These are phyloP conservation scores for Callopanchax toddi DNA, from an alignment of 2,113 vertebrate species.

Conservation along the genomic window DNA sequence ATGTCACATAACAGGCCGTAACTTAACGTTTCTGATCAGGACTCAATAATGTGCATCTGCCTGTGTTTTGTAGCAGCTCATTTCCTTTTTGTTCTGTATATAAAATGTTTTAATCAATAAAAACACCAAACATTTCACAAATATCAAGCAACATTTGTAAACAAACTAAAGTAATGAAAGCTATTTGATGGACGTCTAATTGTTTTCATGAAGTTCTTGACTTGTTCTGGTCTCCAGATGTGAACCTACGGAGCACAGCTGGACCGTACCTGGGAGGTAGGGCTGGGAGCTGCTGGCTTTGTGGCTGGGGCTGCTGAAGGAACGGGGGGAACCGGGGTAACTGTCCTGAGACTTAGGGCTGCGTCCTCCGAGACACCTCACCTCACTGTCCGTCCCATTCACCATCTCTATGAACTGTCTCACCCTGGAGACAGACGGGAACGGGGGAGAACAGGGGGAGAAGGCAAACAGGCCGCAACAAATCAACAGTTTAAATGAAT, in stretches of 20 bases:
- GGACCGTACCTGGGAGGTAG: slow-evolving; percentile 84
- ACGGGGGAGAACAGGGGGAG: background rate
- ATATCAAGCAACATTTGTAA: too few relatives aligned
- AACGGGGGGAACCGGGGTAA: slow-evolving; percentile 91
- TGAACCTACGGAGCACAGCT: background rate
- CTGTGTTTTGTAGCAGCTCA: too few relatives aligned
- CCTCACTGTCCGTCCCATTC: slow-evolving; percentile 98
- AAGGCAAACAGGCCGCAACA: background rate
- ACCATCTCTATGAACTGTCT: slow-evolving; percentile 99
- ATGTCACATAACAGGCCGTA: background rate
- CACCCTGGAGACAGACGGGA: slow-evolving; percentile 80
- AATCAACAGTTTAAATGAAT: background rate
- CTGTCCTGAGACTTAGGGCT: slow-evolving; percentile 99
- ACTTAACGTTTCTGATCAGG: too few relatives aligned
- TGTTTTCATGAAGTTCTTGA: too few relatives aligned
- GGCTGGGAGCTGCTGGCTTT: slow-evolving; percentile 88
- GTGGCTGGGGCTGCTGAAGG: slow-evolving; percentile 92
- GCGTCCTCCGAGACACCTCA: slow-evolving; percentile 94
- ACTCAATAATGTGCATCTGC: too few relatives aligned
- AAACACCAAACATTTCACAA: too few relatives aligned
- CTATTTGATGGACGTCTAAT: too few relatives aligned
- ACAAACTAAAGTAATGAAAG: too few relatives aligned
- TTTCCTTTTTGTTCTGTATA: too few relatives aligned
- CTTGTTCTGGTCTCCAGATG: background rate
- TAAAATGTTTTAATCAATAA: too few relatives aligned